These are phyloP conservation scores for Desoria tigrina DNA, from an alignment of 2,888 invertebrate genomes.

Conservation along the genomic window DNA sequence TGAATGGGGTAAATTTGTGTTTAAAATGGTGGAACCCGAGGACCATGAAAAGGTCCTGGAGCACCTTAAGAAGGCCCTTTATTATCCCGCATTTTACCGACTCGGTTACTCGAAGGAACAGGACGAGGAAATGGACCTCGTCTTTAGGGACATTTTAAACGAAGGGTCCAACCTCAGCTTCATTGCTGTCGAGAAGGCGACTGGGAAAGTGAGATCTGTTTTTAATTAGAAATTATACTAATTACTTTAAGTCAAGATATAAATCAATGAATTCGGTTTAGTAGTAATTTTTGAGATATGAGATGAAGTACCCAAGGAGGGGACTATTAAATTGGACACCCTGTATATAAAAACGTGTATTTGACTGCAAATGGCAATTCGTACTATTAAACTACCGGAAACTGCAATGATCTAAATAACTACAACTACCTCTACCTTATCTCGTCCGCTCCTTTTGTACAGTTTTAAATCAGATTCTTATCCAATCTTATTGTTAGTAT, in stretches of 20 bases:
- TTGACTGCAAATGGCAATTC: too few species aligned
- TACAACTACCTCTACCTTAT: too few species aligned
- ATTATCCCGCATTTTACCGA: background rate
- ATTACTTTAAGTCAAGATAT: background rate
- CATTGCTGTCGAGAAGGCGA: background rate
- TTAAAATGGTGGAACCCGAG: conserved; percentile 16
- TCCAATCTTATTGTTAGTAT: too few species aligned
- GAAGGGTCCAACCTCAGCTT: conserved; percentile 15
- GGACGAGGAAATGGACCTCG: conserved; percentile 7
- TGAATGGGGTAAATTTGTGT: conserved; percentile 1
- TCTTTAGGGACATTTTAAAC: background rate
- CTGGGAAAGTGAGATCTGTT: conserved; percentile 12
- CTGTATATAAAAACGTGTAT: too few species aligned
- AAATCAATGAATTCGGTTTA: too few species aligned
- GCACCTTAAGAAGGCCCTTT: conserved; percentile 1
- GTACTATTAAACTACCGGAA: too few species aligned
- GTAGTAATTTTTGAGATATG: too few species aligned
- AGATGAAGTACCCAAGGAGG: too few species aligned
- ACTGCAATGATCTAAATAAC: too few species aligned
- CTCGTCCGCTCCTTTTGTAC: too few species aligned
- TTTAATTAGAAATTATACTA: background rate
- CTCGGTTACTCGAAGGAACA: conserved; percentile 9
- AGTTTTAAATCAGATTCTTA: too few species aligned
- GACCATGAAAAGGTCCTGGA: conserved; percentile 1
- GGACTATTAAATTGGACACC: too few species aligned